Base-by-base conservation (phyloP, 2,888 invertebrate species). In the Dasypogon diadema region DNA sequence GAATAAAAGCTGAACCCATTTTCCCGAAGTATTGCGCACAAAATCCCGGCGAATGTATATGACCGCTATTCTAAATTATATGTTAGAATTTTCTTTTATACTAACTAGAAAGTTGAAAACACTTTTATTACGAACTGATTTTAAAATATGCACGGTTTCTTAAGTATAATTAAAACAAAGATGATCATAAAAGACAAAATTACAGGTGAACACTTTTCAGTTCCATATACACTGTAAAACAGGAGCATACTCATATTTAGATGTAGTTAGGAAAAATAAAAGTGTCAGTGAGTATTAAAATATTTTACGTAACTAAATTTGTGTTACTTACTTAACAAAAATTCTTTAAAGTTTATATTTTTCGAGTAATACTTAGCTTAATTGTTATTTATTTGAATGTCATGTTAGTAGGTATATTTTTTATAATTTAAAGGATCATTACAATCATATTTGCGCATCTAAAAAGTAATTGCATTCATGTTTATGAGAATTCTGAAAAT, bases 41-140 rank as follows among this genome's bases (percentile, higher is more conserved):
- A 82, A 87, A 87, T 81, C 86, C 85, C 51, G 85, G 85, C 78
- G 87, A 87, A 82, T 86, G 86, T 79, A 83, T 86, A 83, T 86
- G 86, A 87, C 85, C 84, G 46, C 48, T 75, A 18, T 78, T 78
- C 68, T 76, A 78, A 56, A 65, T 54, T 34, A 24, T 72, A 14
- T 70, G n/a, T 30, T 70, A 46, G 30, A 26, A 24, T 26, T 56
- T 56, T 26, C 5, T 56, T 56, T 56, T 56, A 56, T 21, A 56
- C 24, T 26, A 56, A 56, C 24, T 26, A 10, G 14, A 55, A 55
- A 24, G n/a, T 26, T 22, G 14, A 24, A 18, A 56, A 56, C 2
- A 68, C 37, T 18, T 22, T 48, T 18, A 30, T 54, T 26, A 30
- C 30, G 70, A 70, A 70, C 51, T 70, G 30, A 54, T 70, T 70